These are phyloP conservation scores for Siniperca undulata DNA, from an alignment of 2,797 vertebrate genomes.

Conservation along the genomic window DNA sequence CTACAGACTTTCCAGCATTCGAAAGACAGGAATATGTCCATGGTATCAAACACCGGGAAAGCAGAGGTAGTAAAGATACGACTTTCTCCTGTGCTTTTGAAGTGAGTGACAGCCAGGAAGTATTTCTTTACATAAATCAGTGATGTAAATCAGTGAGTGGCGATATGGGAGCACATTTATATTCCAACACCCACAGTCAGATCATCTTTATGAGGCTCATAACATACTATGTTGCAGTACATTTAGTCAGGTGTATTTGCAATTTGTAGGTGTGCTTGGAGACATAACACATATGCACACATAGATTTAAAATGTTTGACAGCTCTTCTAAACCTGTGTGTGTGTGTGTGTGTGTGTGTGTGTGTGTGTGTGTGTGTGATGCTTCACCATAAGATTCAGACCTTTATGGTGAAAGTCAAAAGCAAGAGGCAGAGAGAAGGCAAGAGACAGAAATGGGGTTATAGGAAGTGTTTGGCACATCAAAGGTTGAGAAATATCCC, in stretches of 20 bases:
- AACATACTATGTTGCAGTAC: background rate
- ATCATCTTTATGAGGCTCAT: slow-evolving; percentile 21
- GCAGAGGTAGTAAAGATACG: background rate
- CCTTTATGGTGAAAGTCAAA: background rate
- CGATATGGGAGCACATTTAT: slow-evolving; percentile 30
- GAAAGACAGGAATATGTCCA: background rate
- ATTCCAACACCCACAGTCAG: slow-evolving; percentile 28
- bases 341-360: background rate
- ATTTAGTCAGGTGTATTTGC: background rate
- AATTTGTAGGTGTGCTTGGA: slow-evolving; percentile 12
- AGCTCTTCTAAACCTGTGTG: background rate
- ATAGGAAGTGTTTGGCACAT: slow-evolving; percentile 24
- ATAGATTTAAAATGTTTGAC: slow-evolving; percentile 7
- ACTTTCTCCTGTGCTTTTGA: slow-evolving; percentile 21
- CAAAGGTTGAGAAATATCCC: slow-evolving; percentile 28
- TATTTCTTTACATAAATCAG: slow-evolving; percentile 58
- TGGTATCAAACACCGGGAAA: background rate
- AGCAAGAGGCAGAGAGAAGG: background rate
- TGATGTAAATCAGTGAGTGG: slow-evolving; percentile 42
- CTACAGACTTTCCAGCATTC: background rate
- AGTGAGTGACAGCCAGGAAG: slow-evolving; percentile 31
- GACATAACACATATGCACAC: background rate
- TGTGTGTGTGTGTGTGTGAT: background rate
- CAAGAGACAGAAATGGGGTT: background rate
- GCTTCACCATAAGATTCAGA: background rate